Percentiles rank a stretch among this genome's conserved stretches.
Conservation (phyloP, 2,113 vertebrate species). For the Rattus rattus region DNA sequence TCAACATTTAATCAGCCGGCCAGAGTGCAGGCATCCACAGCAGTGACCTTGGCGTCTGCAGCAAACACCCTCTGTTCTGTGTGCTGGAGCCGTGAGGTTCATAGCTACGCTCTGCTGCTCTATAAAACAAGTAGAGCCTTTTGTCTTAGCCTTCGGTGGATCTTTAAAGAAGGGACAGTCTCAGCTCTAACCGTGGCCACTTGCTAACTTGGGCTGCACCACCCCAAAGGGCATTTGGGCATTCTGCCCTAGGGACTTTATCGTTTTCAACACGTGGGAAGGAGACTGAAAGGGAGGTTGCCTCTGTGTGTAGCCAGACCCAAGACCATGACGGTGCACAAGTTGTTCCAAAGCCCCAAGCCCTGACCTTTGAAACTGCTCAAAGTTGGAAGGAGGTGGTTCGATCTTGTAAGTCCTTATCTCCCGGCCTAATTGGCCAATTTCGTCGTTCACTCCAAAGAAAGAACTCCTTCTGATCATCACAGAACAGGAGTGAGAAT, state of each 20-base stretch:
- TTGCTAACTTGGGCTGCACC: not conserved
- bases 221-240: not conserved
- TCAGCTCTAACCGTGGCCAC: not conserved
- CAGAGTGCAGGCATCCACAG: not conserved
- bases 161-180: not conserved
- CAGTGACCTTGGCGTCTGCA: not conserved
- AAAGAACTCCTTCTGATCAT: constrained; percentile 44
- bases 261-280: not conserved
- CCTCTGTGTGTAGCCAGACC: not conserved
- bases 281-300: not conserved
- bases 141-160: not conserved
- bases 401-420: not conserved
- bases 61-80: not conserved
- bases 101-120: not conserved
- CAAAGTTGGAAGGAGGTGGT: constrained; percentile 28
- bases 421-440: not conserved
- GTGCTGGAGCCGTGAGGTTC: not conserved
- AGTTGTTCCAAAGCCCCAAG: constrained; percentile 45
- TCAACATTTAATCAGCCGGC: not conserved
- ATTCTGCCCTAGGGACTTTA: not conserved
- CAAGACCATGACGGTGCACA: constrained; percentile 14
- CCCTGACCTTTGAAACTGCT: constrained; percentile 61
- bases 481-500: not conserved
- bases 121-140: not conserved
- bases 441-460: not conserved